Evolutionary conservation across 2,797 vertebrate species (phyloP), one percentile per base, ranked within the genome.

Genomic region (Chiroxiphia lanceolata): DNA sequence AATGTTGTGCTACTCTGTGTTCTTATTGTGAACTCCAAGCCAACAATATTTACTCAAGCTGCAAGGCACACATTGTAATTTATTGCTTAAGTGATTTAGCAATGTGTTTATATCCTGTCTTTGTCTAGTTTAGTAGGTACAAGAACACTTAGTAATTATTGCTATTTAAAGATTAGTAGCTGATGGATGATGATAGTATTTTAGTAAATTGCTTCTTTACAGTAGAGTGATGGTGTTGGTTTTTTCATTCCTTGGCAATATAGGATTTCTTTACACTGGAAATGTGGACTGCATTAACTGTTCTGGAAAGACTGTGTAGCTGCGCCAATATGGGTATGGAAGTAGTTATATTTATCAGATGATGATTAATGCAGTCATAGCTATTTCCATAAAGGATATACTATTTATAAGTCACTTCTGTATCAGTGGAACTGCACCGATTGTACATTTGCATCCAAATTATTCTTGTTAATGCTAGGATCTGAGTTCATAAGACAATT

Each of bases 111-210:
- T 86, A 90, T 76, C 38, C 54, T 70, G 29, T 60, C 54, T 87
- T 59, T 93, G 56, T 82, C 77, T 70, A 67, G 44, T 87, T 93
- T 87, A 93, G 64, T 48, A 92, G 54, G 25, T 36, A 70, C 67
- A 76, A 91, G 63, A 86, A 76, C 63, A 92, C 82, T 79, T 60
- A 68, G 51, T 56, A 87, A 84, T 89, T 90, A 85, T 80, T 95
- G 54, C 23, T 93, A 71, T 68, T 94, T 95, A 87, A 89, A 92
- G 86, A 90, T 85, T 78, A 90, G 69, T 53, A 53, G 83, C 59
- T 93, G 86, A 95, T 77, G 63, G 71, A 92, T 84, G 83, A 78
- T 88, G 74, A 89, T 29, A 48, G 26, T n/a, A 85, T 83, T 93
- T 94, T 70, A 82, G 33, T 53, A 90, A 95, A 84, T 77, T 85